Conservation (phyloP, 2,797 vertebrate species). For the Heliangelus exortis region DNA sequence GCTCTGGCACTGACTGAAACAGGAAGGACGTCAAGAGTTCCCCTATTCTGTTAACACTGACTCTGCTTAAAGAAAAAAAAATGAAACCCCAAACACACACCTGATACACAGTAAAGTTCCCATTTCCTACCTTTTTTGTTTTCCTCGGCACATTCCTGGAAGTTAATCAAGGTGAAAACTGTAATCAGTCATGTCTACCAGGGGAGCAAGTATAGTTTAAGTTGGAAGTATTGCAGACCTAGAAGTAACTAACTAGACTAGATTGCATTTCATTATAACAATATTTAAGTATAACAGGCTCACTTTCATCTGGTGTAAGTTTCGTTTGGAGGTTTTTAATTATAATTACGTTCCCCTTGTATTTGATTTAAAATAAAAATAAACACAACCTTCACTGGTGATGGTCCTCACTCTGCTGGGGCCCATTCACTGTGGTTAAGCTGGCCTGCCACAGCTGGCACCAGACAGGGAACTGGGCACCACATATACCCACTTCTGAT, state of each 20-base stretch:
- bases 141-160: conserved; percentile 51
- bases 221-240: conserved; percentile 1
- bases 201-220: conserved; percentile 38
- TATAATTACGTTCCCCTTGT: background rate
- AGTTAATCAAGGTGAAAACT: conserved; percentile 65
- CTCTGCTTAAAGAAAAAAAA: background rate
- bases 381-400: too few relatives aligned
- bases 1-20: background rate
- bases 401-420: background rate
- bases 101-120: background rate
- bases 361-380: background rate
- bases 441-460: background rate
- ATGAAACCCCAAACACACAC: background rate
- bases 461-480: background rate
- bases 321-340: background rate
- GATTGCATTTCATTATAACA: conserved; percentile 29
- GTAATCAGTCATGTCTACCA: conserved; percentile 49
- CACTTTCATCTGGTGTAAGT: background rate
- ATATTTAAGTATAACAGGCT: conserved; percentile 18
- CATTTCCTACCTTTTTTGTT: conserved; percentile 25
- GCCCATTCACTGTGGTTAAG: background rate
- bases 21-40: background rate
- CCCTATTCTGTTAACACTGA: background rate
- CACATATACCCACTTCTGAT: background rate
- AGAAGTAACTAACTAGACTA: conserved; percentile 4